Evolutionary conservation across 2,888 invertebrate species (phyloP).

Genomic region (Chesias legatella): DNA sequence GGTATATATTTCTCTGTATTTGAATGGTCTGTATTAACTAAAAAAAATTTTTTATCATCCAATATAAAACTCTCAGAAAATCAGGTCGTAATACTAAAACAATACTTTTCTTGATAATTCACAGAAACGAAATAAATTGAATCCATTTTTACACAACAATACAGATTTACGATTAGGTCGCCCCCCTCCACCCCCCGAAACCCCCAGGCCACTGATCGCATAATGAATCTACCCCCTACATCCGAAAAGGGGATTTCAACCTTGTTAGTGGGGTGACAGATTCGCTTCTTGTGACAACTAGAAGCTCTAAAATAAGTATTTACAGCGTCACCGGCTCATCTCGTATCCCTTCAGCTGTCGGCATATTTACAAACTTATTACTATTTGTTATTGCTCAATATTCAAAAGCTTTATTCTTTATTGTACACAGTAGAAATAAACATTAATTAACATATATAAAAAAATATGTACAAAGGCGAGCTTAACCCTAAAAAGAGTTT

Average conservation of each 20-base stretch:
- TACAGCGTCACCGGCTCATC: not conserved
- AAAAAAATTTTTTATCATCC: too few relatives aligned
- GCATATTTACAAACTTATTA: too few relatives aligned
- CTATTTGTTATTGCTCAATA: too few relatives aligned
- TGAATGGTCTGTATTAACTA: too few relatives aligned
- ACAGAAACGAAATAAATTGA: conserved; percentile 25
- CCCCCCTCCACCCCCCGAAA: conserved; percentile 14
- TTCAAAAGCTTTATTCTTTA: too few relatives aligned
- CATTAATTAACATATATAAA: too few relatives aligned
- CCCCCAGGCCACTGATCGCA: conserved; percentile 31
- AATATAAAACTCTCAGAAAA: too few relatives aligned
- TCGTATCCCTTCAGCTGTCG: not conserved
- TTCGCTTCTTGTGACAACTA: conserved; percentile 5
- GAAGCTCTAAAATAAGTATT: conserved; percentile 17
- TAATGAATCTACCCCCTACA: conserved; percentile 23
- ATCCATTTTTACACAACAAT: conserved; percentile 30
- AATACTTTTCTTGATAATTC: conserved; percentile 3
- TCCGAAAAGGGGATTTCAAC: conserved; percentile 8
- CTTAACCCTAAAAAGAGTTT: too few relatives aligned
- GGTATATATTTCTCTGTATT: too few relatives aligned
- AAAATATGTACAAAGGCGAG: too few relatives aligned
- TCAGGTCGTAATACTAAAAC: too few relatives aligned
- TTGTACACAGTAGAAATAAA: too few relatives aligned
- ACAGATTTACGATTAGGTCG: conserved; percentile 33
- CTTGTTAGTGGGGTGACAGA: conserved; percentile 10